A percentile compares a stretch with the other conserved stretches of the same genome.
Conservation (phyloP, 1,140 invertebrate species). For the Brachionus rubens region DNA sequence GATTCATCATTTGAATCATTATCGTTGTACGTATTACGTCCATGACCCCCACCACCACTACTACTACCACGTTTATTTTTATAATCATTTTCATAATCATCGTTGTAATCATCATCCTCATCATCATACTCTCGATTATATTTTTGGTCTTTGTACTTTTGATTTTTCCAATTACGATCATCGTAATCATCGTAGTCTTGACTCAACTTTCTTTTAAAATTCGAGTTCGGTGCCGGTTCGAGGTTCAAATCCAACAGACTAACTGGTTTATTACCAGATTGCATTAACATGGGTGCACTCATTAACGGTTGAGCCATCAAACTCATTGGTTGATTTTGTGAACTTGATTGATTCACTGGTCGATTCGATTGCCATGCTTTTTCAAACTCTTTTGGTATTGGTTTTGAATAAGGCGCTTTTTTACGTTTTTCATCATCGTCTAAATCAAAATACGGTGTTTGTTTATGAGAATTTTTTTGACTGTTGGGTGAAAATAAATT, state of each 20-base stretch:
- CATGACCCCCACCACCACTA: background rate
- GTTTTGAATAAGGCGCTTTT: slow-evolving; percentile 38
- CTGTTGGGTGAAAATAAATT: background rate
- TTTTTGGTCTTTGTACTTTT: too few relatives aligned
- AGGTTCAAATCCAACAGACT: slow-evolving; percentile 9
- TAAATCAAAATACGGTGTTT: background rate
- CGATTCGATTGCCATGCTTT: slow-evolving; percentile 35
- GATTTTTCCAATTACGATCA: slow-evolving; percentile 22
- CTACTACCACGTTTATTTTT: background rate
- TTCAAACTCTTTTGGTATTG: slow-evolving; percentile 36
- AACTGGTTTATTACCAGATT: background rate
- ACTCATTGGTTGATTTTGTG: background rate
- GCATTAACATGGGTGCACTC: background rate
- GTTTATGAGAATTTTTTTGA: background rate
- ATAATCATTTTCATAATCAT: slow-evolving; percentile 4
- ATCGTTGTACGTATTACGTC: background rate
- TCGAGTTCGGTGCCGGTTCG: slow-evolving; percentile 3
- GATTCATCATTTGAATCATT: slow-evolving; percentile 1
- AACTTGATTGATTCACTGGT: background rate
- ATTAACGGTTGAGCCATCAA: slow-evolving; percentile 11
- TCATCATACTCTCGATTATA: background rate
- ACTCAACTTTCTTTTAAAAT: slow-evolving; percentile 17
- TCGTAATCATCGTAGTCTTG: slow-evolving; percentile 12
- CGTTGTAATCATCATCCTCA: background rate
- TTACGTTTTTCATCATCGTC: slow-evolving; percentile 10